Percentiles rank a stretch among this genome's conserved stretches.
These are phyloP conservation scores for Pollimyrus isidori DNA, from an alignment of 2,113 vertebrate species.

Conservation along the genomic window DNA sequence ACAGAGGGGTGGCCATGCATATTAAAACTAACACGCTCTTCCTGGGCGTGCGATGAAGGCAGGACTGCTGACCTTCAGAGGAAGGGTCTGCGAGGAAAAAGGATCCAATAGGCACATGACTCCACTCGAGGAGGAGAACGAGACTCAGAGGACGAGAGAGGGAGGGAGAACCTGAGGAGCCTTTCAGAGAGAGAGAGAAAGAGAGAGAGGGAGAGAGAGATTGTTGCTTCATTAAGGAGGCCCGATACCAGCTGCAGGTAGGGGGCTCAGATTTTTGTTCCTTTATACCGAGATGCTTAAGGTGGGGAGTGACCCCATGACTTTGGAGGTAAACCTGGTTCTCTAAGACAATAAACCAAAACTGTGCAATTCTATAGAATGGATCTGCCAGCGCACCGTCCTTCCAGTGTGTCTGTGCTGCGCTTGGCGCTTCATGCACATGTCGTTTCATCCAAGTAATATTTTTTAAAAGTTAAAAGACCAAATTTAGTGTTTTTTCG, in stretches of 20 bases:
- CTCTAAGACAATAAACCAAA: slow-evolving; percentile 22
- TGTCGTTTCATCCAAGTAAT: background rate
- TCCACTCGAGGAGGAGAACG: slow-evolving; percentile 32
- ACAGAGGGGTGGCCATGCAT: slow-evolving; percentile 41
- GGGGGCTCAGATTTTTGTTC: slow-evolving; percentile 37
- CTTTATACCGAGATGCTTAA: background rate
- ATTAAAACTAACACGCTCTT: slow-evolving; percentile 42
- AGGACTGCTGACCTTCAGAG: slow-evolving; percentile 52
- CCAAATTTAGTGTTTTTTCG: background rate
- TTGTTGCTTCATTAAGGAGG: slow-evolving; percentile 43
- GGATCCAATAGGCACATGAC: slow-evolving; percentile 42
- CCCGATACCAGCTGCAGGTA: slow-evolving; percentile 63
- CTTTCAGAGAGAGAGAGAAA: slow-evolving; percentile 23
- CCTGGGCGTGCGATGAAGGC: slow-evolving; percentile 31
- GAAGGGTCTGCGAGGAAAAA: slow-evolving; percentile 42
- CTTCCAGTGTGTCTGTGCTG: background rate
- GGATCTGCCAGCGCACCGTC: slow-evolving; percentile 31
- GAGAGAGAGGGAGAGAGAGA: slow-evolving; percentile 32
- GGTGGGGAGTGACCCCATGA: background rate
- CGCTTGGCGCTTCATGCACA: background rate
- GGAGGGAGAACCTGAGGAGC: slow-evolving; percentile 10
- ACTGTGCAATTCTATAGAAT: slow-evolving; percentile 52
- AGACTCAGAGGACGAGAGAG: slow-evolving; percentile 8
- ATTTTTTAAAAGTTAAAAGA: background rate
- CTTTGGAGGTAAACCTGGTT: slow-evolving; percentile 26